Evolutionary conservation across 2,888 invertebrate species (phyloP), one percentile per base, ranked within the genome.

Genomic region (Amphipoea oculea): DNA sequence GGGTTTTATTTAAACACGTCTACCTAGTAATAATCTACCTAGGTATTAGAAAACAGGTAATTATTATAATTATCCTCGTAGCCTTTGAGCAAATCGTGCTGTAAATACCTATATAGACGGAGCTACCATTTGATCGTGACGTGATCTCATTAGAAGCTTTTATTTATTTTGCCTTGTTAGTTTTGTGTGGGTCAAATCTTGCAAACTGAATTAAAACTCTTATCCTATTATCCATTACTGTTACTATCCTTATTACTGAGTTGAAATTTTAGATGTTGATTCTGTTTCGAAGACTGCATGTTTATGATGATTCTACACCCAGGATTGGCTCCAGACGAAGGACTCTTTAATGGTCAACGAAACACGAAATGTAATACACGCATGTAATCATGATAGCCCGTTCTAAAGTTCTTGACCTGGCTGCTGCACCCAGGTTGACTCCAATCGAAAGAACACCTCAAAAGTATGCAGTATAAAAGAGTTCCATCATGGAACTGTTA

Each of bases 1-100:
- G 63, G 4, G 54, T 88, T 88, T 88, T 81, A 85, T 85, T 84
- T 69, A 23, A 62, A 45, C 36, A 42, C 29, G 1, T n/a, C n/a
- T 20, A 40, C 20, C 12, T 23, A 0, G 29, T 23, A 6, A 62
- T 14, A 20, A n/a, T 42, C 6, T 42, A 11, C n/a, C 60, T 12
- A n/a, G 12, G 5, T n/a, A 40, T 23, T 14, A 62, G 11, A 23
- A 51, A 9, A 51, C 77, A 67, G 42, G 36, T 57, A 65, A 29
- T 9, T n/a, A 4, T 57, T 57, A 23, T 57, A 23, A 23, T 51
- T 12, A 5, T 36, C 23, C 6, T 36, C 6, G 17, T 57, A 17
- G 20, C 17, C 14, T 23, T 57, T 2, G 7, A 36, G 12, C 23
- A 12, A 23, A 60, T n/a, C n/a, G 5, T 60, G 60, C 60, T 60